Evolutionary conservation across 2,888 invertebrate genomes (phyloP), one percentile per base, ranked within the genome.

Genomic region (Tupiocoris notatus): DNA sequence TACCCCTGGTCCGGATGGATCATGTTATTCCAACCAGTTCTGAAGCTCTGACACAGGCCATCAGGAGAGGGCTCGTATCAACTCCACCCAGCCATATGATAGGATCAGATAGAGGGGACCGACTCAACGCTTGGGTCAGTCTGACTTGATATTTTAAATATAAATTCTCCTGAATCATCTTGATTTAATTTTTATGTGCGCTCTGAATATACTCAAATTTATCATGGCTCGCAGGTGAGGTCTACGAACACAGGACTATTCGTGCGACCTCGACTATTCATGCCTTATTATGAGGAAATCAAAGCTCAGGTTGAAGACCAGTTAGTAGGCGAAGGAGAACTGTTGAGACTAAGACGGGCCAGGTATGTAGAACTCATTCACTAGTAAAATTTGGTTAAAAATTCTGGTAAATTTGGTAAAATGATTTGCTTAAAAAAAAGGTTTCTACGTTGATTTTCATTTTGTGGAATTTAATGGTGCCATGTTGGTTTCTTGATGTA

Each of bases 221-320:
- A n/a, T n/a, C n/a, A n/a, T n/a, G n/a, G n/a, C n/a, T n/a, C n/a
- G 12, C 59, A 76, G 76, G 67, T 71, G 59, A 76, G 70, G 22
- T 59, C 76, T 6, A 67, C 66, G 6, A 76, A 76, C 24, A 67
- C 76, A 2, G 76, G 76, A 39, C 85, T 92, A 12, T 90, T 89
- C 83, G 90, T 94, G 3, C 89, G 95, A 80, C 95, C 97, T 68
- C 87, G 98, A 62, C 89, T 96, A 79, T 98, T 96, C 85, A 91
- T 94, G 88, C 96, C 97, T 57, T 96, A 96, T 84, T 93, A 94
- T 81, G 96, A 97, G 83, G 97, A 96, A 86, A 90, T 95, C 12
- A 96, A 96, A 88, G 88, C 90, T 75, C 85, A 95, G 81, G 87
- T 95, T 70, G 94, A 94, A 83, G 94, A 94, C 84, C 92, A 93